Base-by-base conservation (phyloP, 2,888 invertebrate genomes). In the Liodrosophila aerea region DNA sequence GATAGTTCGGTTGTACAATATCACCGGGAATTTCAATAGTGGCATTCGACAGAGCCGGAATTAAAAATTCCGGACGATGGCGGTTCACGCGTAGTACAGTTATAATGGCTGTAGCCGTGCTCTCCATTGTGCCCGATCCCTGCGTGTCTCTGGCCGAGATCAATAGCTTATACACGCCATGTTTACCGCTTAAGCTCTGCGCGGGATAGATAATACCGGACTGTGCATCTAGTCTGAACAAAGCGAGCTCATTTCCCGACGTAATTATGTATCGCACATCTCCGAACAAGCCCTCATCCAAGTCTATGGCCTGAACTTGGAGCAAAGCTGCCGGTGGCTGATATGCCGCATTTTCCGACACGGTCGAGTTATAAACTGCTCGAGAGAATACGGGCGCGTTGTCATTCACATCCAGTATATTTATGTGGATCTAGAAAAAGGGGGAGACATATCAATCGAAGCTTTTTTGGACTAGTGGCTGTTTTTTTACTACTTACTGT, bases 351-450 rank as follows among this genome's bases (percentile, higher is more conserved):
- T 96, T 97, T 88, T 97, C 97, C 0, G 95, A 95, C 9, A 97
- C 95, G 0, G 94, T 94, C 1, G 94, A 94, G 74, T 93, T 93
- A 89, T 97, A 97, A 7, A 92, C 92, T 41, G 93, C 92, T 73
- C 95, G 94, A 0, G 92, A 93, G 89, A 98, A 98, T 39, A 93
- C 91, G 0, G 98, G 98, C 0, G 94, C 91, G 90, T 97, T 96
- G 89, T 98, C 97, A 89, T 98, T 97, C n/a, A 95, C 93, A 88
- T 98, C 97, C 18, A 92, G 87, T 7, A 97, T 92, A 88, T 93
- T 94, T 37, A 97, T 93, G 83, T 94, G 92, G 1, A 96, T 91
- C 94, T 94, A 82, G 52, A 73, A 7, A 31, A 18, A n/a, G 31
- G n/a, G 4, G 4, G n/a, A 33, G 22, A n/a, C n/a, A n/a, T n/a